Evolutionary conservation across 2,888 invertebrate species (phyloP).

Genomic region (Sycophila texana): DNA sequence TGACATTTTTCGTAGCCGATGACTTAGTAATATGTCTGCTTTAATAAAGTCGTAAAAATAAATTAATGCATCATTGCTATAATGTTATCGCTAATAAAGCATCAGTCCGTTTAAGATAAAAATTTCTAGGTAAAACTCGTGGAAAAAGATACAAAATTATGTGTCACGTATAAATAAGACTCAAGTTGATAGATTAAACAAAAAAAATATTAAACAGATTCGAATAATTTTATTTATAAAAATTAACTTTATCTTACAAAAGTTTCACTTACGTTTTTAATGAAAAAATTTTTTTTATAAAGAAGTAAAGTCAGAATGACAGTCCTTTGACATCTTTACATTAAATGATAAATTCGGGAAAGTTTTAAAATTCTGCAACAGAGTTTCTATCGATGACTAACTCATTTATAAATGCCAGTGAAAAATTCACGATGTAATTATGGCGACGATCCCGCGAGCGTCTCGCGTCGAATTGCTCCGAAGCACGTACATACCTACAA

Average conservation of each 20-base stretch:
- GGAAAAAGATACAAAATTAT: not conserved
- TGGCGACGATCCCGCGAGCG: too few relatives aligned
- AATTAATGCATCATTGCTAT: slow-evolving; percentile 20
- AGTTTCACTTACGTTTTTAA: not conserved
- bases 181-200: not conserved
- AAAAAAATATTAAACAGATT: not conserved
- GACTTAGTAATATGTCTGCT: too few relatives aligned
- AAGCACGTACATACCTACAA: too few relatives aligned
- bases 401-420: not conserved
- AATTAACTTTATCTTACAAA: not conserved
- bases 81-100: slow-evolving; percentile 1
- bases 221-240: not conserved
- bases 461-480: too few relatives aligned
- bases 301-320: too few relatives aligned
- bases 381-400: not conserved
- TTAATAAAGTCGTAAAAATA: not conserved
- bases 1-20: too few relatives aligned
- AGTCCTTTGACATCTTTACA: not conserved
- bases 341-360: not conserved
- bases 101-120: slow-evolving; percentile 3
- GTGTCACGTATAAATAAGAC: not conserved
- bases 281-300: not conserved
- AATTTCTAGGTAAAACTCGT: not conserved
- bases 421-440: not conserved
- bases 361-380: not conserved